These are phyloP conservation scores for Bradypodion pumilum DNA, from an alignment of 2,797 vertebrate genomes.

Conservation along the genomic window DNA sequence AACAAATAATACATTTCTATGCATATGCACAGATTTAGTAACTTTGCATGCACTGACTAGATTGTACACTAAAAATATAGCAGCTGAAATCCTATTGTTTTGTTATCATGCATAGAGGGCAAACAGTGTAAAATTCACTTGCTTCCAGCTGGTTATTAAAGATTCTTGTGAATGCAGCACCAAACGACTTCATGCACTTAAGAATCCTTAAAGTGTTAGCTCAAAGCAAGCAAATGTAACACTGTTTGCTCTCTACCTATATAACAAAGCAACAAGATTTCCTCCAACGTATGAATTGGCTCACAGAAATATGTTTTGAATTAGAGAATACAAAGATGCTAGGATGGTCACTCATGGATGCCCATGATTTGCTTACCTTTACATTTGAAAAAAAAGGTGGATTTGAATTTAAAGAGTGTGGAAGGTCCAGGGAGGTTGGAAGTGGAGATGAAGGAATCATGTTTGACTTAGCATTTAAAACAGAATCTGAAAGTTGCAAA, in stretches of 20 bases:
- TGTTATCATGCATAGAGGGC: too few species aligned
- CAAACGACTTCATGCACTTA: too few species aligned
- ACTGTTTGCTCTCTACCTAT: too few species aligned
- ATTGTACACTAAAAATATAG: neutral
- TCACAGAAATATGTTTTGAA: neutral
- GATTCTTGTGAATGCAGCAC: too few species aligned
- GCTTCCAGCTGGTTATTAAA: too few species aligned
- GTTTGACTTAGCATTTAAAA: conserved; percentile 35
- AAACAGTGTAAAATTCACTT: too few species aligned
- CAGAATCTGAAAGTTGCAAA: conserved; percentile 61
- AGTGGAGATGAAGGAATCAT: conserved; percentile 44
- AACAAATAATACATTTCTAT: neutral
- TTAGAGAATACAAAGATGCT: neutral
- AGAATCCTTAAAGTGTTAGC: too few species aligned
- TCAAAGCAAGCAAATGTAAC: too few species aligned
- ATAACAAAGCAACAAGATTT: too few species aligned
- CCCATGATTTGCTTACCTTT: conserved; percentile 68
- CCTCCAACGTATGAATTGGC: neutral
- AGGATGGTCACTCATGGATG: neutral
- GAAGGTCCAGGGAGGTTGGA: conserved; percentile 55
- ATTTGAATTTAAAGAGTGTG: conserved; percentile 60
- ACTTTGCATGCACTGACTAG: neutral
- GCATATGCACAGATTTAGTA: neutral
- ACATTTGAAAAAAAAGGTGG: conserved; percentile 50
- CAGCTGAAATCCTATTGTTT: neutral